Conservation (phyloP, 2,113 vertebrate species). For the Aphyosemion australe region DNA sequence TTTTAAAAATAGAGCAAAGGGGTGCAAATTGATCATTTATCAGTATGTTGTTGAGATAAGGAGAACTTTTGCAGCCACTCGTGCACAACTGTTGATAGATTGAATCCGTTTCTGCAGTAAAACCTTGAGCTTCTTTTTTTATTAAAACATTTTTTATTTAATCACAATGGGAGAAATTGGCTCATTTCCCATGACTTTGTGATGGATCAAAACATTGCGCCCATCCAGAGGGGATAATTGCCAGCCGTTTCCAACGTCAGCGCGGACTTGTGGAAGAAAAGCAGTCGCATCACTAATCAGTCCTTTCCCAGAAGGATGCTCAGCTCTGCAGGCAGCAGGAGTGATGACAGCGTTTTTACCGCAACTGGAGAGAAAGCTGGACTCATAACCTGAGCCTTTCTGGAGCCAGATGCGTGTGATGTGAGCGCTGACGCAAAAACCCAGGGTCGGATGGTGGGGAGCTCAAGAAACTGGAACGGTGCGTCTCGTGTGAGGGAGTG, state of each 20-base stretch:
- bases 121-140: too few relatives aligned
- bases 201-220: conserved; percentile 34
- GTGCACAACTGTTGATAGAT: conserved; percentile 47
- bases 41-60: conserved; percentile 27
- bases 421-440: conserved; percentile 74
- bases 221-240: conserved; percentile 44
- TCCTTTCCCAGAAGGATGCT: conserved; percentile 67
- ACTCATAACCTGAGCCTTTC: conserved; percentile 62
- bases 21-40: conserved; percentile 19
- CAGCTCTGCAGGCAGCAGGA: conserved; percentile 42
- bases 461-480: conserved; percentile 74
- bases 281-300: conserved; percentile 47
- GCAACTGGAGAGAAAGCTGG: conserved; percentile 60
- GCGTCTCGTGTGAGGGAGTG: conserved; percentile 64
- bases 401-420: conserved; percentile 64
- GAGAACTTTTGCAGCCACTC: conserved; percentile 41
- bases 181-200: conserved; percentile 23
- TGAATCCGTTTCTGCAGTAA: conserved; percentile 11
- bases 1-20: background rate
- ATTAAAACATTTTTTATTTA: background rate
- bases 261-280: conserved; percentile 39
- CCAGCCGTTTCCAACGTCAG: conserved; percentile 59
- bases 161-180: conserved; percentile 15
- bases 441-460: conserved; percentile 70
- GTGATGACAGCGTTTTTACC: conserved; percentile 60